These are phyloP conservation scores for Frankliniella intonsa DNA, from an alignment of 2,888 invertebrate species.

Conservation along the genomic window DNA sequence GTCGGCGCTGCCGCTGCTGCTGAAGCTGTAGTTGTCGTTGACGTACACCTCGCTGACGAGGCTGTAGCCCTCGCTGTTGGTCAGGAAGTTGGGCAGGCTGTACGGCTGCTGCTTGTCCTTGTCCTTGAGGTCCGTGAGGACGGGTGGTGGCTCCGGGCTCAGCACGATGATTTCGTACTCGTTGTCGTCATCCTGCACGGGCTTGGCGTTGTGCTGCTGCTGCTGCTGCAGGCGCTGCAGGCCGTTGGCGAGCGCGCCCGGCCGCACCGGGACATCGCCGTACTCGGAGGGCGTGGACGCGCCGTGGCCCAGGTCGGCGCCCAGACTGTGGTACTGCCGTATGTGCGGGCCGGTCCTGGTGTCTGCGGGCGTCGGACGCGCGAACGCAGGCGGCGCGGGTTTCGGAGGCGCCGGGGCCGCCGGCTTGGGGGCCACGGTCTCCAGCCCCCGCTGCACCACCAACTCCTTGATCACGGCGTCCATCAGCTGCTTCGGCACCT, in stretches of 20 bases:
- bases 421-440: constrained; percentile 4
- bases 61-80: constrained; percentile 56
- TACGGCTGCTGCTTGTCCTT: constrained; percentile 37
- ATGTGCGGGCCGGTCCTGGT: neutral
- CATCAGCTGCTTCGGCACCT: constrained; percentile 46
- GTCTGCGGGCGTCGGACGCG: neutral
- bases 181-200: constrained; percentile 45
- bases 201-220: constrained; percentile 27
- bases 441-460: constrained; percentile 38
- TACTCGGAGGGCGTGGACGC: constrained; percentile 13
- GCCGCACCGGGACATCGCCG: constrained; percentile 45
- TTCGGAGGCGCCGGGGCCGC: neutral
- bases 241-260: neutral
- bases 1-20: constrained; percentile 44
- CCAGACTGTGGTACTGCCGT: too few species aligned
- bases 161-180: constrained; percentile 49
- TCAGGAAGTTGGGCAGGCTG: constrained; percentile 51
- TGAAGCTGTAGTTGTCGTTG: constrained; percentile 60
- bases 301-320: neutral
- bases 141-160: constrained; percentile 42
- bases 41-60: constrained; percentile 75
- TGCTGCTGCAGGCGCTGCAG: neutral
- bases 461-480: constrained; percentile 49
- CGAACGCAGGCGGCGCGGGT: neutral
- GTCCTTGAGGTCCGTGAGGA: constrained; percentile 31